Base-by-base conservation (phyloP, 1,140 invertebrate species). In the Drosophila bocqueti region DNA sequence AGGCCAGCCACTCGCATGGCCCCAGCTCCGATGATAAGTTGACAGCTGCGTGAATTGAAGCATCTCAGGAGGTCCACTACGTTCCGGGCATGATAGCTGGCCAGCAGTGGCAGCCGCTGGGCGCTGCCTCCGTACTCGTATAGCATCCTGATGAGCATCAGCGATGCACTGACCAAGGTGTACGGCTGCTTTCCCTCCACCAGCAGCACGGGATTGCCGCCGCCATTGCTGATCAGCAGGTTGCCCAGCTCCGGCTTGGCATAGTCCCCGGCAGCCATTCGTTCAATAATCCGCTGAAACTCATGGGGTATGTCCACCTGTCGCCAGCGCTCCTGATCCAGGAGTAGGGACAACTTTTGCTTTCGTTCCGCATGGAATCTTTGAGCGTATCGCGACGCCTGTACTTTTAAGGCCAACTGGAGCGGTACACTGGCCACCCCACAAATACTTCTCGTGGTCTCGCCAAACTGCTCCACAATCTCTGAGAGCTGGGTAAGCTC, bases 251-350 rank as follows among this genome's bases (percentile, higher is more conserved):
- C 65, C 65, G 94, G 61, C 16, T 86, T 87, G 29, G 62, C 79
- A 18, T 93, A 92, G 18, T 93, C 93, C 47, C 87, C 91, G 66
- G 93, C 94, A 57, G 94, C 93, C 82, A 97, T 96, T 81, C 95
- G 95, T 93, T 96, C 95, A n/a, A 98, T 95, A 52, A 99, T 94
- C 65, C 94, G 94, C 93, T 99, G 98, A 92, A 98, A 96, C 92
- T 98, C 97, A 66, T 94, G 93, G 1, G 97, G 96, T 47, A 99
- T 97, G 80, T 98, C 97, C n/a, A 97, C 97, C 81, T 96, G 95
- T 92, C 97, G 98, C 98, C 99, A 99, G 57, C 96, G 94, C 93
- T 99, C 99, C 78, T 95, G 96, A 86, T 99, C 98, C 42, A 99
- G 93, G 42, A 98, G 94, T 66, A 96, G 85, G 71, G 95, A 96